Evolutionary conservation across 2,113 vertebrate genomes (phyloP).

Genomic region (Bubo bubo): DNA sequence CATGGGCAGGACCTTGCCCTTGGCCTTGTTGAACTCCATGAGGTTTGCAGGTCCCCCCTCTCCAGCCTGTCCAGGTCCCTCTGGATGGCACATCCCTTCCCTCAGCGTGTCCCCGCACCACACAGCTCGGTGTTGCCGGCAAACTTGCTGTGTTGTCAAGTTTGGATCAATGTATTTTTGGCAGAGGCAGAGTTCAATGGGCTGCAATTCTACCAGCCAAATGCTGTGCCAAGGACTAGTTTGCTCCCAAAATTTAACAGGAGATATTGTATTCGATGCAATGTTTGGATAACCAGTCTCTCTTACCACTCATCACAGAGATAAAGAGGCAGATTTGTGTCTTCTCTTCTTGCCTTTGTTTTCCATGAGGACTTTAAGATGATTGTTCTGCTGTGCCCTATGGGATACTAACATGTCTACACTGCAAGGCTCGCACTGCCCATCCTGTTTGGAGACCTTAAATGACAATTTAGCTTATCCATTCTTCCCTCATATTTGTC

Average conservation of each 20-base stretch:
- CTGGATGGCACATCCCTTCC: too few species aligned
- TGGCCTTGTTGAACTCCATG: too few species aligned
- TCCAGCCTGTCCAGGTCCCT: too few species aligned
- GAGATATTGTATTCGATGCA: rapidly evolving
- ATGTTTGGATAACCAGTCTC: background rate
- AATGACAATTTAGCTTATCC: background rate
- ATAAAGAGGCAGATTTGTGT: background rate
- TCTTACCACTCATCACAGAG: background rate
- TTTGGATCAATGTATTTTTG: background rate
- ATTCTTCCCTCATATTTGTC: background rate
- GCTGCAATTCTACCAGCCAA: background rate
- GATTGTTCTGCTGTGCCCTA: background rate
- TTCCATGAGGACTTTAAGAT: background rate
- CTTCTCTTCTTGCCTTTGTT: background rate
- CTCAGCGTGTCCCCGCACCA: too few species aligned
- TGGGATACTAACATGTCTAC: background rate
- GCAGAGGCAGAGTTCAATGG: background rate
- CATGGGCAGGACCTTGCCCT: too few species aligned
- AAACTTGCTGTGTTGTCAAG: background rate
- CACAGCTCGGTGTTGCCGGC: too few species aligned
- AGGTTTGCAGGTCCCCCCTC: too few species aligned
- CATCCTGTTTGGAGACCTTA: background rate
- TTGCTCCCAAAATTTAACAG: background rate
- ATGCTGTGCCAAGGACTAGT: rapidly evolving
- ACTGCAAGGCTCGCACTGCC: too few species aligned